Evolutionary conservation across 2,888 invertebrate genomes (phyloP).

Genomic region (Lissonota sp.): DNA sequence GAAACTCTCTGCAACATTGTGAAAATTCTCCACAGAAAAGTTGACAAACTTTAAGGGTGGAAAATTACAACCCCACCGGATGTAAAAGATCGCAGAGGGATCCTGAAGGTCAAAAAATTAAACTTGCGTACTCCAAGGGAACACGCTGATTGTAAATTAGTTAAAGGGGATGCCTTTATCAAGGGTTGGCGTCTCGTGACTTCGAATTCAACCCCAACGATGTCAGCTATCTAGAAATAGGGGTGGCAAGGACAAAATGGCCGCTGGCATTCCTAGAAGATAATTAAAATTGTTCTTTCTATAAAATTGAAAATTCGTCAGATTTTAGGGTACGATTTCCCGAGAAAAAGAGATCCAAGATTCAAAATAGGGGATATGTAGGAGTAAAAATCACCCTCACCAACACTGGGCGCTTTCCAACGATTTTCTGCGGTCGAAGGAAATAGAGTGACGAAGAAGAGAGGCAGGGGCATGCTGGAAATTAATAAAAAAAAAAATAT

Average conservation of each 20-base stretch:
- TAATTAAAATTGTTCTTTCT: too few species aligned
- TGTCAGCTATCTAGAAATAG: too few species aligned
- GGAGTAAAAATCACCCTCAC: too few species aligned
- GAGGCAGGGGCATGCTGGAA: conserved; percentile 65
- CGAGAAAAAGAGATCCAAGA: conserved; percentile 27
- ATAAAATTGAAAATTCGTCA: too few species aligned
- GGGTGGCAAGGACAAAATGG: too few species aligned
- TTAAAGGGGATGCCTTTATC: conserved; percentile 82
- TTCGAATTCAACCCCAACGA: not conserved
- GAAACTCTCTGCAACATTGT: conserved; percentile 65
- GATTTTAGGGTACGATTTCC: not conserved
- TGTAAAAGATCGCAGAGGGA: too few species aligned
- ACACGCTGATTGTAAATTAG: conserved; percentile 82
- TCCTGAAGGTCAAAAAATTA: too few species aligned
- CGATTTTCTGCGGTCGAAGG: too few species aligned
- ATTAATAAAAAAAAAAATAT: conserved; percentile 45
- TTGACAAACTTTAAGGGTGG: not conserved
- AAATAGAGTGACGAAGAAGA: conserved; percentile 18
- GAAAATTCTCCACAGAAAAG: too few species aligned
- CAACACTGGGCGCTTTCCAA: too few species aligned
- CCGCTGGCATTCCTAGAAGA: too few species aligned
- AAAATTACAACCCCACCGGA: not conserved
- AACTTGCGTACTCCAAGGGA: not conserved
- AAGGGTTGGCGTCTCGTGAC: conserved; percentile 72
- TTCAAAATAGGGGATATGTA: too few species aligned